These are phyloP conservation scores for Danio jaintianensis DNA, from an alignment of 2,797 vertebrate species.

Conservation along the genomic window DNA sequence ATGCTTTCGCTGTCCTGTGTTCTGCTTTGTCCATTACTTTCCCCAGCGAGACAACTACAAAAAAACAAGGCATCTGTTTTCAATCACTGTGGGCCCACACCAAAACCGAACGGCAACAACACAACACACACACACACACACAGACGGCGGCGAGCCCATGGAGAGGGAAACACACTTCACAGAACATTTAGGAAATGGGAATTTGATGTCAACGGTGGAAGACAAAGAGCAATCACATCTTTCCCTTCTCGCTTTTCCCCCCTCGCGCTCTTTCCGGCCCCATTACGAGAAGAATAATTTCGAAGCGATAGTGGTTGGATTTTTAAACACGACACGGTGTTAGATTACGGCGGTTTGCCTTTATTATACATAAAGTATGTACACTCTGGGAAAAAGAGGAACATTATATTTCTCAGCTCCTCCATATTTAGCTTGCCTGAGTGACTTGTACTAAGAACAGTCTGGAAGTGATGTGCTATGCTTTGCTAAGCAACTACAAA, in stretches of 20 bases:
- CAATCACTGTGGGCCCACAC: conserved; percentile 57
- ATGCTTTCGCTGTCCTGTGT: conserved; percentile 64
- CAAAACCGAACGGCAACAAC: conserved; percentile 66
- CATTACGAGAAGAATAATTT: conserved; percentile 48
- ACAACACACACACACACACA: conserved; percentile 44
- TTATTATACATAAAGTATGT: conserved; percentile 47
- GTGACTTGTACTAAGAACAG: conserved; percentile 38
- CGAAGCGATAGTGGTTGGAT: conserved; percentile 39
- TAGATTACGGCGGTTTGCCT: conserved; percentile 49
- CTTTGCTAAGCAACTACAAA: conserved; percentile 47
- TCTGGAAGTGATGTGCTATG: conserved; percentile 26
- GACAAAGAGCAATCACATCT: conserved; percentile 56
- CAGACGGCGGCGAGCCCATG: conserved; percentile 20
- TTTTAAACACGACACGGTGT: conserved; percentile 47
- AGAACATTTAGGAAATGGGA: conserved; percentile 59
- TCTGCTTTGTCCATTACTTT: conserved; percentile 65
- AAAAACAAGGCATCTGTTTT: conserved; percentile 69
- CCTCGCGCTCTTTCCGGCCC: conserved; percentile 14
- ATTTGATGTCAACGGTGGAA: conserved; percentile 57
- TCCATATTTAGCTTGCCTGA: conserved; percentile 30
- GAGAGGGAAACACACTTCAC: conserved; percentile 54
- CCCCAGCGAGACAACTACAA: conserved; percentile 61
- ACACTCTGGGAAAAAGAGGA: conserved; percentile 27
- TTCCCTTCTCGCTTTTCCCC: conserved; percentile 23
- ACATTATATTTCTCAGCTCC: conserved; percentile 32